These are phyloP conservation scores for Teinopalpus imperialis DNA, from an alignment of 2,888 invertebrate species.

Conservation along the genomic window DNA sequence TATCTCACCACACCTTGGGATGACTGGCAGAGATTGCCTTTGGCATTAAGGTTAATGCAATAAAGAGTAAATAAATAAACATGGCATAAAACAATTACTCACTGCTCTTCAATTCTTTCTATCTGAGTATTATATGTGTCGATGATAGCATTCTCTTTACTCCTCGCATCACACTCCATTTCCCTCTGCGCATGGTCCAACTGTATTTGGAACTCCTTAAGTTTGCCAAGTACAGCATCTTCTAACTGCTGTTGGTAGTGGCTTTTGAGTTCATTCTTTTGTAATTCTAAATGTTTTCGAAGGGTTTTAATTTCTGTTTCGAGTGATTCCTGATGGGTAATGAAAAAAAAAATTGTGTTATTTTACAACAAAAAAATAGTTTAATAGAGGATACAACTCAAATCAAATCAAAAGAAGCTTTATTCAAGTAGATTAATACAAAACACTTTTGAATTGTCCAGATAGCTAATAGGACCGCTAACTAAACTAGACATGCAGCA, in stretches of 20 bases:
- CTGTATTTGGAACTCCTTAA: slow-evolving; percentile 88
- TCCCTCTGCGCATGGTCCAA: slow-evolving; percentile 86
- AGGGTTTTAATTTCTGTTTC: slow-evolving; percentile 78
- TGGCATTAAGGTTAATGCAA: too few relatives aligned
- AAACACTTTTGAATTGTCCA: too few relatives aligned
- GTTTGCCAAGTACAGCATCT: slow-evolving; percentile 87
- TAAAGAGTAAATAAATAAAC: too few relatives aligned
- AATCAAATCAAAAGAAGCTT: too few relatives aligned
- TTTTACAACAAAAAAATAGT: too few relatives aligned
- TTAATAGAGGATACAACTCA: too few relatives aligned
- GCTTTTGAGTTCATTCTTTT: slow-evolving; percentile 85
- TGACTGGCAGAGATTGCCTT: too few relatives aligned
- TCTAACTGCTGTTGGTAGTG: slow-evolving; percentile 92
- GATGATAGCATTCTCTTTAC: slow-evolving; percentile 84
- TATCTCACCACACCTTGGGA: too few relatives aligned
- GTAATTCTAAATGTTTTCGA: slow-evolving; percentile 81
- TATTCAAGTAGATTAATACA: too few relatives aligned
- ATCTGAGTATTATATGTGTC: slow-evolving; percentile 88
- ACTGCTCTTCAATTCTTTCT: slow-evolving; percentile 83
- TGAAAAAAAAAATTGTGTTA: not conserved
- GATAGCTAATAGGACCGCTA: too few relatives aligned
- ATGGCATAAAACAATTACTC: too few relatives aligned
- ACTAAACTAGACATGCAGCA: too few relatives aligned
- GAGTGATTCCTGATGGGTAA: slow-evolving; percentile 57
- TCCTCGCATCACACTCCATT: slow-evolving; percentile 84